Conservation (phyloP, 2,888 invertebrate genomes). For the Drosophila monieri region DNA sequence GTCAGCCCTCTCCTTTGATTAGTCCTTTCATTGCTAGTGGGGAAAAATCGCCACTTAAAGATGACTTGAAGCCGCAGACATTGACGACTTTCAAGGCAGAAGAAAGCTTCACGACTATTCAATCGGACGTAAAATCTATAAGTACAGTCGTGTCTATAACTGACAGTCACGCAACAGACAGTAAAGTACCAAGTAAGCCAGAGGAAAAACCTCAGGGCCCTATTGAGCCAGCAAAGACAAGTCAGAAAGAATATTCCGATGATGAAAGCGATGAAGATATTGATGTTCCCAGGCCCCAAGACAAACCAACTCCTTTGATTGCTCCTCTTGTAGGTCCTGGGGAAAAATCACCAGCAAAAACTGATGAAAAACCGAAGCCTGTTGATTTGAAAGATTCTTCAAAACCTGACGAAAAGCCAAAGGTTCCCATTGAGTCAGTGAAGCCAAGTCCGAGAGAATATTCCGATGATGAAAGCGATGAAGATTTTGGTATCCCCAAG, state of each 20-base stretch:
- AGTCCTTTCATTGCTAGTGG: not conserved
- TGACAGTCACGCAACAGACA: not conserved
- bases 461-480: slow-evolving; percentile 26
- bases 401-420: slow-evolving; percentile 19
- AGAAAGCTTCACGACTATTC: not conserved
- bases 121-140: slow-evolving; percentile 3
- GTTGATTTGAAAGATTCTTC: not conserved
- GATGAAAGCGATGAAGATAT: slow-evolving; percentile 28
- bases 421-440: not conserved
- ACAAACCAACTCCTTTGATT: not conserved
- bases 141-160: slow-evolving; percentile 16
- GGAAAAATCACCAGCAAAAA: slow-evolving; percentile 14
- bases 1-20: not conserved
- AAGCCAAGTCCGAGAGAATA: slow-evolving; percentile 5
- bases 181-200: not conserved
- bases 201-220: slow-evolving; percentile 32
- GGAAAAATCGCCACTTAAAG: slow-evolving; percentile 7
- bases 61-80: not conserved
- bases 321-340: slow-evolving; percentile 5
- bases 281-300: slow-evolving; percentile 10
- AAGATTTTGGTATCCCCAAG: slow-evolving; percentile 6
- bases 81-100: not conserved
- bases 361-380: slow-evolving; percentile 1
- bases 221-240: slow-evolving; percentile 23
- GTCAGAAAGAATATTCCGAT: slow-evolving; percentile 15